Evolutionary conservation across 64 coral and sea anemone genomes (phyloP), one percentile per base, ranked within the genome.

Genomic region (Astreopora myriophthalma): DNA sequence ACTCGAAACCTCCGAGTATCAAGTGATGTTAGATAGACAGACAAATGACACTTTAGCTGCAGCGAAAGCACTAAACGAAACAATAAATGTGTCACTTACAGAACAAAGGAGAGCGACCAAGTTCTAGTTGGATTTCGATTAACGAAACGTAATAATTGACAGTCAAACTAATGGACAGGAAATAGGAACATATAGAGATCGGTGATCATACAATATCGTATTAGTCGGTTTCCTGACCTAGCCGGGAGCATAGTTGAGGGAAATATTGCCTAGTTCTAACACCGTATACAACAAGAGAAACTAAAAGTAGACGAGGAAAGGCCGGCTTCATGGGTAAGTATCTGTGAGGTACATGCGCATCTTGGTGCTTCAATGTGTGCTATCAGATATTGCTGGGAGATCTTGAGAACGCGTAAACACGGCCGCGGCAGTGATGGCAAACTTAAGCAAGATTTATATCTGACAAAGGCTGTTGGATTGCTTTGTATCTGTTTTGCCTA

Each of bases 151-250:
- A 83, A 37, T 83, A 83, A 83, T 83, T 83, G 79, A 83, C 79
- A 83, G 79, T 83, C 57, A 16, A 65, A n/a, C 79, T 83, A 83
- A 83, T 83, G 79, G 79, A 64, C 79, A 83, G 79, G 79, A 83
- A 83, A 83, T 83, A 9, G 14, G 79, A 83, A 83, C 61, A 83
- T 83, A 83, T 81, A 83, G 79, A 39, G 51, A 83, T 83, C 9
- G 48, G 28, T 80, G 79, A 83, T 83, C 79, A 64, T 64, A 33
- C 20, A 35, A 25, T 37, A 83, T 83, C 79, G 32, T 83, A 83
- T 83, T 83, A 83, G 79, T 37, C 13, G 48, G 27, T 83, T 83
- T 83, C 57, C 55, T 63, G 55, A 61, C 32, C 20, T 38, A 1
- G n/a, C n/a, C n/a, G 22, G 57, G 35, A 64, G 79, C 38, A 35